Conservation (phyloP, 2,113 vertebrate genomes). For the Podarcis muralis region DNA sequence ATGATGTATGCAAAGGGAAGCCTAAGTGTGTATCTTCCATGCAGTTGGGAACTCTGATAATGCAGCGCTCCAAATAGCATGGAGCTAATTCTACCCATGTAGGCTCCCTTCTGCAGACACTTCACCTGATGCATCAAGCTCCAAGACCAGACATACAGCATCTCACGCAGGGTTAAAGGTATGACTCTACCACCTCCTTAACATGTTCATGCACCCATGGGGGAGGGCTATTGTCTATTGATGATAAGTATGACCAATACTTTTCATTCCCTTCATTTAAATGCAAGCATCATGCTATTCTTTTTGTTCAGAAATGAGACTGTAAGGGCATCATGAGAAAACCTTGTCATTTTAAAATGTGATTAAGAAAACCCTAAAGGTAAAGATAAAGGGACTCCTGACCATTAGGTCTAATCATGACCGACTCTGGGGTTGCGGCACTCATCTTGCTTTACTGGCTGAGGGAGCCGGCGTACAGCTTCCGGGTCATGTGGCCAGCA, state of each 20-base stretch:
- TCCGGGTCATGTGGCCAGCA: too few species aligned
- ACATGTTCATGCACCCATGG: background rate
- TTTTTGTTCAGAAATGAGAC: background rate
- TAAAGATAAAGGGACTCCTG: too few species aligned
- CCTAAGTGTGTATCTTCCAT: background rate
- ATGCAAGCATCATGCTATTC: background rate
- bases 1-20: background rate
- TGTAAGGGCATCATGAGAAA: conserved; percentile 38
- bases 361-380: too few species aligned
- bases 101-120: background rate
- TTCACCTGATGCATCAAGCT: too few species aligned
- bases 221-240: background rate
- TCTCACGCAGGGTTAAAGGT: background rate
- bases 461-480: too few species aligned
- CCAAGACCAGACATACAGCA: background rate
- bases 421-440: too few species aligned
- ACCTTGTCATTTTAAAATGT: too few species aligned
- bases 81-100: background rate
- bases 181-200: background rate
- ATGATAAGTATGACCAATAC: background rate
- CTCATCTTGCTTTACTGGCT: too few species aligned
- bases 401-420: too few species aligned
- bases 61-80: background rate
- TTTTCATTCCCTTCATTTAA: background rate
- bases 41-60: background rate